phyloP scores from a whole-genome alignment of 2,888 invertebrate genomes.

The Heteromyza rotundicornis region DNA sequence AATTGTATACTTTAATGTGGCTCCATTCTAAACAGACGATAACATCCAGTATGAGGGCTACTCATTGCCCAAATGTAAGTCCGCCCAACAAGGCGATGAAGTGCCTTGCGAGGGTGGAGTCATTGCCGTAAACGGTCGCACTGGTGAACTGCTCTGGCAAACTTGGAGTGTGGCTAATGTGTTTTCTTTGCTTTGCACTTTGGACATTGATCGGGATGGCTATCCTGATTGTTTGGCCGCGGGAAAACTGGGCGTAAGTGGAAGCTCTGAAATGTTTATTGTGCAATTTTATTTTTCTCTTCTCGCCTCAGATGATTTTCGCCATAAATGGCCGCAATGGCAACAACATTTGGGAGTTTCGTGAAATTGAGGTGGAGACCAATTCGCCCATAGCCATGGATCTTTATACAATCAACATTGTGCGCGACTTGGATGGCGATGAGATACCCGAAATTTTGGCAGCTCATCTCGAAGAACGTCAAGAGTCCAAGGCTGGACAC shows the following conservation, averaged over 20 bases:
- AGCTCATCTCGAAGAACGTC: constrained; percentile 69
- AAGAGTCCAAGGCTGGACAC: constrained; percentile 67
- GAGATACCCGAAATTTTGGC: constrained; percentile 73
- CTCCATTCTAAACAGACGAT: constrained; percentile 50
- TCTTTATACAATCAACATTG: constrained; percentile 74
- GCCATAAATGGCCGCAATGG: constrained; percentile 74
- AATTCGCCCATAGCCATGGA: constrained; percentile 65
- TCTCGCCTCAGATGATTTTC: constrained; percentile 65
- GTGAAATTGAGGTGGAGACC: constrained; percentile 59
- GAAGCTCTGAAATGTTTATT: neutral
- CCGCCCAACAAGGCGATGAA: constrained; percentile 70
- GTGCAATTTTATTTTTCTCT: neutral
- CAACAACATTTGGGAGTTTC: constrained; percentile 69
- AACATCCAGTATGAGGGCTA: constrained; percentile 66
- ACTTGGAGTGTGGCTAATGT: constrained; percentile 76
- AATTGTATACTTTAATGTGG: neutral
- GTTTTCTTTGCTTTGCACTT: constrained; percentile 74
- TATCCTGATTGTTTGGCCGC: constrained; percentile 75
- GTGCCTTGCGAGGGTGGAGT: constrained; percentile 78
- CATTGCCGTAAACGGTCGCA: constrained; percentile 75
- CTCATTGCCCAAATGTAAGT: constrained; percentile 66
- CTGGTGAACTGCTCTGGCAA: constrained; percentile 76
- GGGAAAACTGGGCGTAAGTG: constrained; percentile 73
- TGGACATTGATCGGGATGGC: constrained; percentile 74
- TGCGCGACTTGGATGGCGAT: constrained; percentile 75